A percentile compares a stretch with the other conserved stretches of the same genome.
Evolutionary conservation across 2,888 invertebrate genomes (phyloP).

Genomic region (Nemurella pictetii): DNA sequence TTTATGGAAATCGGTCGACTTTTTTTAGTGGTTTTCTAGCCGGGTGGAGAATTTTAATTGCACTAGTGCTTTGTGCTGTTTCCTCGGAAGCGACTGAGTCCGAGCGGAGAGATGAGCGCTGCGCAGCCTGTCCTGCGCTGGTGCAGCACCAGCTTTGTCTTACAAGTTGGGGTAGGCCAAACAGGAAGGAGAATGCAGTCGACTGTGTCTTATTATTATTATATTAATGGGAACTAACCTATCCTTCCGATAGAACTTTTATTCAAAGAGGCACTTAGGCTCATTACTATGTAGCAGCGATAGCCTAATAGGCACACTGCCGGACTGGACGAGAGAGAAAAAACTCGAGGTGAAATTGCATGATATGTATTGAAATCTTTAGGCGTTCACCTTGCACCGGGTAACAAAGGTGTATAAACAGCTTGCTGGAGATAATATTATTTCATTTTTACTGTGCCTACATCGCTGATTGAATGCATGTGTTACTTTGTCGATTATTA

Average conservation of each 20-base stretch:
- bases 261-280: background rate
- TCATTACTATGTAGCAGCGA: background rate
- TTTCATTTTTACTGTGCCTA: background rate
- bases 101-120: background rate
- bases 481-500: background rate
- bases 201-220: background rate
- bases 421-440: background rate
- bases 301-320: background rate
- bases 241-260: constrained; percentile 7
- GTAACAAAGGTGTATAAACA: background rate
- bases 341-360: background rate
- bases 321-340: background rate
- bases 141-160: background rate
- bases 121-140: background rate
- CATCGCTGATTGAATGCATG: background rate
- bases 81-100: background rate
- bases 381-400: background rate
- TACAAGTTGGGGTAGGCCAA: constrained; percentile 5
- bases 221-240: constrained; percentile 15
- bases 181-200: constrained; percentile 3
- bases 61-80: background rate
- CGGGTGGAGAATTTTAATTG: background rate
- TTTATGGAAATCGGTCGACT: background rate
- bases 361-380: background rate
- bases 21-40: background rate